Evolutionary conservation across 2,113 vertebrate species (phyloP).

Genomic region (Chaetorhynchus papuensis): DNA sequence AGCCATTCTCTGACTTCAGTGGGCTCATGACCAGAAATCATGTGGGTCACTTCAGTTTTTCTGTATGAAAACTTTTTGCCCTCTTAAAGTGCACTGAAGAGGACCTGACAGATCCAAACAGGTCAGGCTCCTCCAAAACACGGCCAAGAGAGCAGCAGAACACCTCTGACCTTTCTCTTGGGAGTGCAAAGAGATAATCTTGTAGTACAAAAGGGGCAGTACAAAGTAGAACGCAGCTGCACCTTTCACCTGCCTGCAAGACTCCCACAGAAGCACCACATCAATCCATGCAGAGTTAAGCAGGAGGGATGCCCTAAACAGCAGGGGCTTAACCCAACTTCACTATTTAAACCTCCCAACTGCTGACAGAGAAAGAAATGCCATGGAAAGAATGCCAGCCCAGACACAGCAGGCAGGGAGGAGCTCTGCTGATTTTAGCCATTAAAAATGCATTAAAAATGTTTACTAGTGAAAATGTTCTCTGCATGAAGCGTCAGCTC

Average conservation of each 20-base stretch:
- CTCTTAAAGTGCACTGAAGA: not conserved
- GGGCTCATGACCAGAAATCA: not conserved
- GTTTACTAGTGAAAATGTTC: not conserved
- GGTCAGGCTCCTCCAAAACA: not conserved
- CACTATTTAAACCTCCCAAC: not conserved
- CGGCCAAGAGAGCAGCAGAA: not conserved
- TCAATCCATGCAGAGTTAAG: not conserved
- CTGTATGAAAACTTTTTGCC: not conserved
- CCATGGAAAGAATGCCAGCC: not conserved
- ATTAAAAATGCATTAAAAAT: not conserved
- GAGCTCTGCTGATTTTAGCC: not conserved
- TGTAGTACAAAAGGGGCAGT: not conserved
- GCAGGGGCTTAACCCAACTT: not conserved
- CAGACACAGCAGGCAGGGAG: not conserved
- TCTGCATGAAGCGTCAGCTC: not conserved
- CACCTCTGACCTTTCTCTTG: not conserved
- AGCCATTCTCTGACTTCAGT: not conserved
- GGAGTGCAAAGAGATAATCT: not conserved
- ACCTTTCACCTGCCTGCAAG: not conserved
- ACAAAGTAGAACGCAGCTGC: not conserved
- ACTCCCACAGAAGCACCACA: not conserved
- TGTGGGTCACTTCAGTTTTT: not conserved
- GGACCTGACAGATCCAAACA: not conserved
- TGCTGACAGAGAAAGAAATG: not conserved
- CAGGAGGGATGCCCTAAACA: not conserved